Percentiles rank a stretch among this genome's conserved stretches.
These are phyloP conservation scores for Gadopsis marmoratus DNA, from an alignment of 2,797 vertebrate genomes.

Conservation along the genomic window DNA sequence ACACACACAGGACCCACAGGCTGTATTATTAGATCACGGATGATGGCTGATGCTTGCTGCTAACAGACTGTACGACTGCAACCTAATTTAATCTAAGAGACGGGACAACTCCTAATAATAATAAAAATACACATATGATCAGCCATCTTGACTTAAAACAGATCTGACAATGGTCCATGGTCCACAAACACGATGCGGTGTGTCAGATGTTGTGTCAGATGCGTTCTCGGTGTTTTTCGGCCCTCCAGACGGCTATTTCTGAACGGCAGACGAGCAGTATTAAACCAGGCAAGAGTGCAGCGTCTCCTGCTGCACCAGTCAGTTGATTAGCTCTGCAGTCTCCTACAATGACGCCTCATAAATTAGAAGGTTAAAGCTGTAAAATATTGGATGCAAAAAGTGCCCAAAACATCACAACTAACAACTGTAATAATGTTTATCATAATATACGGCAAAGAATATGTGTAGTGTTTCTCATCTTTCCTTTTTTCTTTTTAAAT, in stretches of 20 bases:
- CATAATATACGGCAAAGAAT: background rate
- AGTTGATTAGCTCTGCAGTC: slow-evolving; percentile 51
- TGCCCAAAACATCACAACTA: background rate
- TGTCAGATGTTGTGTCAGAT: slow-evolving; percentile 20
- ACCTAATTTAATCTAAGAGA: slow-evolving; percentile 2
- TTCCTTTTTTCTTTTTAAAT: background rate
- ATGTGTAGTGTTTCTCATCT: background rate
- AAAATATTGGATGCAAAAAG: background rate
- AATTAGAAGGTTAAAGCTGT: background rate
- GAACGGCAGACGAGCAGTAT: background rate
- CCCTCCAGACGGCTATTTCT: background rate
- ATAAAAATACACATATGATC: background rate
- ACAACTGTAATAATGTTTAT: background rate
- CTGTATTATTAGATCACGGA: slow-evolving; percentile 71
- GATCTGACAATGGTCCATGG: background rate
- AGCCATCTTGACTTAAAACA: background rate
- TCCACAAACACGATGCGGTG: background rate
- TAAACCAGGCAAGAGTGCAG: slow-evolving; percentile 19
- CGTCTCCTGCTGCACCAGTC: slow-evolving; percentile 29
- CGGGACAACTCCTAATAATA: slow-evolving; percentile 4
- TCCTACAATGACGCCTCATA: slow-evolving; percentile 2
- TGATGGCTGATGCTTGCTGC: slow-evolving; percentile 20
- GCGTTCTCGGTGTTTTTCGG: slow-evolving; percentile 9
- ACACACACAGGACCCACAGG: slow-evolving; percentile 43
- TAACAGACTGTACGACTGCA: background rate